A percentile compares a stretch with the other conserved stretches of the same genome.
These are phyloP conservation scores for Kradibia gibbosae DNA, from an alignment of 1,140 invertebrate species.

Conservation along the genomic window DNA sequence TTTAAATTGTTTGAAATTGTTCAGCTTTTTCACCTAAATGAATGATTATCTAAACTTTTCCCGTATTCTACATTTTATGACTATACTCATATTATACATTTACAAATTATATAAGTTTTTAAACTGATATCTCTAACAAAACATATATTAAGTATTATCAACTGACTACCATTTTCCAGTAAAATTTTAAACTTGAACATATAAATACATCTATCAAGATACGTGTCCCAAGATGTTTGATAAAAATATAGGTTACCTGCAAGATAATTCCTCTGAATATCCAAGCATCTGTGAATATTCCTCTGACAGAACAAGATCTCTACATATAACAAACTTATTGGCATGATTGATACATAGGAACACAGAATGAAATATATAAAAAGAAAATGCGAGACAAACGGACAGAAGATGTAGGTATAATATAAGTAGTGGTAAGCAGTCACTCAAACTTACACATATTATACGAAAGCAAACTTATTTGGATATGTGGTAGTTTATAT, in stretches of 20 bases:
- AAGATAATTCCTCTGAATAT: neutral
- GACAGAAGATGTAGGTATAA: neutral
- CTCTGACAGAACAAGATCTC: neutral
- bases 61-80: too few species aligned
- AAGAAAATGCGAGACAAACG: neutral
- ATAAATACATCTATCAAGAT: neutral
- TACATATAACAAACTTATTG: neutral
- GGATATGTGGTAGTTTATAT: too few species aligned
- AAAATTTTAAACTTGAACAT: neutral
- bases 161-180: neutral
- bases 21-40: too few species aligned
- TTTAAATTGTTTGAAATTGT: neutral
- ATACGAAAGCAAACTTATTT: too few species aligned
- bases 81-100: too few species aligned
- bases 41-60: too few species aligned
- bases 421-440: too few species aligned
- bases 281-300: conserved; percentile 13
- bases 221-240: neutral
- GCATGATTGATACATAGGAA: neutral
- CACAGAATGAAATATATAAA: neutral
- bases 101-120: too few species aligned
- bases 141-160: neutral
- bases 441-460: too few species aligned
- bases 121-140: neutral
- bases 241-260: neutral